A percentile compares a stretch with the other conserved stretches of the same genome.
phyloP scores from a whole-genome alignment of 2,888 invertebrate species.

The Yponomeuta evonymella region DNA sequence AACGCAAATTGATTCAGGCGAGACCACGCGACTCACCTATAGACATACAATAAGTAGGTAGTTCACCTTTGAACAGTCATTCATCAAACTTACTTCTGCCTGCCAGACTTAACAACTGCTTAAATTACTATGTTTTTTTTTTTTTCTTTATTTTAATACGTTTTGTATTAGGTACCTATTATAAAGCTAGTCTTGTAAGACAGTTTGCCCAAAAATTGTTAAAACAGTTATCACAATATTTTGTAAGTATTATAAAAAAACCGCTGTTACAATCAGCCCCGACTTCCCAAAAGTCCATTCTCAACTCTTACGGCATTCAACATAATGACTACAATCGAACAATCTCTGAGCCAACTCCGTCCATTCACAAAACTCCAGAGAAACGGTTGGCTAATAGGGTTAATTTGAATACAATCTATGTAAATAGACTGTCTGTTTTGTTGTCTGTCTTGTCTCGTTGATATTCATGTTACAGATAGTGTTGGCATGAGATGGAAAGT shows the following conservation, averaged over 20 bases:
- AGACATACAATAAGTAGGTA: background rate
- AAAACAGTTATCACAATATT: too few relatives aligned
- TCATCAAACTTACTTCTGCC: too few relatives aligned
- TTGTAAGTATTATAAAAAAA: too few relatives aligned
- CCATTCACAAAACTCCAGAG: conserved; percentile 51
- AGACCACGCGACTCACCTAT: conserved; percentile 44
- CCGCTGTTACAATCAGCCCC: too few relatives aligned
- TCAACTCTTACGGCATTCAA: background rate
- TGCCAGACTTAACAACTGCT: too few relatives aligned
- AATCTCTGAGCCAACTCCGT: background rate
- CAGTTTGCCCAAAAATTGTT: too few relatives aligned
- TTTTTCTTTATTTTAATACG: too few relatives aligned
- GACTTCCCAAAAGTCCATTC: background rate
- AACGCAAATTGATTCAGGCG: conserved; percentile 55
- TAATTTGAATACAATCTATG: conserved; percentile 62
- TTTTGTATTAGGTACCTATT: too few relatives aligned
- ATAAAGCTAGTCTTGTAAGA: too few relatives aligned
- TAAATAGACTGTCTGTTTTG: conserved; percentile 21
- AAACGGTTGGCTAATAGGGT: conserved; percentile 42
- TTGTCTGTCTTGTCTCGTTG: conserved; percentile 3
- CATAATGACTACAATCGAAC: background rate
- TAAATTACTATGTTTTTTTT: too few relatives aligned
- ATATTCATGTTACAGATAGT: background rate
- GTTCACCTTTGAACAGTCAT: too few relatives aligned
- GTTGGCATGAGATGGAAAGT: background rate